A percentile compares a stretch with the other conserved stretches of the same genome.
Evolutionary conservation across 2,797 vertebrate species (phyloP).

Genomic region (Microcaecilia unicolor): DNA sequence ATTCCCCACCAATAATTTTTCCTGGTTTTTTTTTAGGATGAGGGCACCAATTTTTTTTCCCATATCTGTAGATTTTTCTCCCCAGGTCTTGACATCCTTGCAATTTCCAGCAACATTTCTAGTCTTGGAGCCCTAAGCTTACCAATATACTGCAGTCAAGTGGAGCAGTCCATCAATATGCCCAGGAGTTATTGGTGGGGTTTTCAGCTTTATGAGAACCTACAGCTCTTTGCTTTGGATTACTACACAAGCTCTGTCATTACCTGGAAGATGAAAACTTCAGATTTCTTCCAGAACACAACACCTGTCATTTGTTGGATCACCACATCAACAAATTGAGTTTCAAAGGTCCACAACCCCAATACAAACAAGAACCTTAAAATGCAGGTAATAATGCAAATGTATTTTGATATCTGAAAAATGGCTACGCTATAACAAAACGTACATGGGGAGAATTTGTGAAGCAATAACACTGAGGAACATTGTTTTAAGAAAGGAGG

Average conservation of each 20-base stretch:
- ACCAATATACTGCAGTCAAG: slow-evolving; percentile 22
- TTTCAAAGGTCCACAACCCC: no score
- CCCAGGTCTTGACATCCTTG: slow-evolving; percentile 34
- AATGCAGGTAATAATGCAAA: no score
- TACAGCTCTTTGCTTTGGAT: slow-evolving; percentile 17
- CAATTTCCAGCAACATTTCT: slow-evolving; percentile 19
- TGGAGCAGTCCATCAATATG: slow-evolving; percentile 38
- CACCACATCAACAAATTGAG: no score
- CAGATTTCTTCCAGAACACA: no score
- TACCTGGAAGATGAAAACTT: no score
- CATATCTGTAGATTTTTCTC: slow-evolving; percentile 20
- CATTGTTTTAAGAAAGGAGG: no score
- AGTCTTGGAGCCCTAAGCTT: slow-evolving; percentile 35
- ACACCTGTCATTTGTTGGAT: no score
- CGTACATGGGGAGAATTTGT: no score
- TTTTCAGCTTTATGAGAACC: slow-evolving; percentile 11
- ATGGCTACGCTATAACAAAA: no score
- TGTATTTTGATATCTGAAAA: no score
- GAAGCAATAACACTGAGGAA: no score
- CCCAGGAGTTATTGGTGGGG: slow-evolving; percentile 20
- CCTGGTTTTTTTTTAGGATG: slow-evolving; percentile 9
- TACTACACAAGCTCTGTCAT: slow-evolving; percentile 18
- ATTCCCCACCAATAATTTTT: slow-evolving; percentile 18
- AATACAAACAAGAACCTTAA: no score
- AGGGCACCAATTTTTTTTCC: slow-evolving; percentile 31